A percentile compares a stretch with the other conserved stretches of the same genome.
Conservation (phyloP, 2,888 invertebrate genomes). For the Pinctada fucata region DNA sequence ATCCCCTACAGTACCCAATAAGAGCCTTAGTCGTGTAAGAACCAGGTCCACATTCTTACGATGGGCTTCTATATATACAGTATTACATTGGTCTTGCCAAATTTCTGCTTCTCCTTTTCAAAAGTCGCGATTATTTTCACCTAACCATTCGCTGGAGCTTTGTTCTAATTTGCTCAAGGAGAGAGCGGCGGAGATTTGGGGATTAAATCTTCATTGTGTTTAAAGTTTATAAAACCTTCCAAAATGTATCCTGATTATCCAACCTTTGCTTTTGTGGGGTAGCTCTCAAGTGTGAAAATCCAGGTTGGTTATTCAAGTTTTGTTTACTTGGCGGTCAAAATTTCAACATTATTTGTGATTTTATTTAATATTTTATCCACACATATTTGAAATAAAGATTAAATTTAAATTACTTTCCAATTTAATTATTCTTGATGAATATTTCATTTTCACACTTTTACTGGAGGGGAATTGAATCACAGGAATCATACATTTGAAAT, state of each 20-base stretch:
- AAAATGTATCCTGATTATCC: slow-evolving; percentile 22
- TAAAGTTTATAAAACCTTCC: slow-evolving; percentile 21
- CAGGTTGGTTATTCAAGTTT: slow-evolving; percentile 20
- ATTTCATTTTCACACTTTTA: background rate
- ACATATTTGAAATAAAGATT: background rate
- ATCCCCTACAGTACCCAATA: no score
- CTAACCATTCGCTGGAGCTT: slow-evolving; percentile 5
- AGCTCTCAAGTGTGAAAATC: slow-evolving; percentile 21
- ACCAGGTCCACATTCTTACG: no score
- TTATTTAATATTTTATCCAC: background rate
- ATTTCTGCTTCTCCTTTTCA: slow-evolving; percentile 19
- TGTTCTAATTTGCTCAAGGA: slow-evolving; percentile 23
- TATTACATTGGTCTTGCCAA: no score
- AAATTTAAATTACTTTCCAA: background rate
- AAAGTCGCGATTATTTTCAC: slow-evolving; percentile 30
- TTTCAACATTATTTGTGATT: background rate
- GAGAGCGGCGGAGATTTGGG: slow-evolving; percentile 22
- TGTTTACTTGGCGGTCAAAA: slow-evolving; percentile 20
- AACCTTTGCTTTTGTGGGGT: slow-evolving; percentile 25
- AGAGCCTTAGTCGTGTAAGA: no score
- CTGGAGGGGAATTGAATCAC: background rate
- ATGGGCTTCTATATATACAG: no score
- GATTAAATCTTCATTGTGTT: slow-evolving; percentile 7
- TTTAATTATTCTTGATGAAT: background rate
- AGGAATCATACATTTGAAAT: no score